These are phyloP conservation scores for Leptatherina wallacei DNA, from an alignment of 2,797 vertebrate species.

Conservation along the genomic window DNA sequence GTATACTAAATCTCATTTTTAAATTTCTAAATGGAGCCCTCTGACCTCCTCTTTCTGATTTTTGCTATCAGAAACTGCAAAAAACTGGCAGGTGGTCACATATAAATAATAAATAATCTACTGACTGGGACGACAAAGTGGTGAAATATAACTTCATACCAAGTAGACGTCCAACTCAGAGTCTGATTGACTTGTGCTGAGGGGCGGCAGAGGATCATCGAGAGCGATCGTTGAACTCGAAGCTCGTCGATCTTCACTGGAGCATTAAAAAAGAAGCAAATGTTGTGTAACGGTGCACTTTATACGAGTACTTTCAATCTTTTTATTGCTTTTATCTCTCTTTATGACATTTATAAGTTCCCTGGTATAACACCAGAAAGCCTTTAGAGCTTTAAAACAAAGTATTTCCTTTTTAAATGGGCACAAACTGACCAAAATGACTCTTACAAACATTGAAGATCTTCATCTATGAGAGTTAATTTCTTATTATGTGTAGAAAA, in stretches of 20 bases:
- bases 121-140: not conserved
- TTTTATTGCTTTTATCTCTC: not conserved
- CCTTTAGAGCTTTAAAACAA: not conserved
- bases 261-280: not conserved
- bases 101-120: not conserved
- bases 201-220: conserved; percentile 83
- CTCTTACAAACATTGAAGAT: too few relatives aligned
- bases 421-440: not conserved
- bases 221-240: conserved; percentile 90
- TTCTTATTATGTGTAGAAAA: not conserved
- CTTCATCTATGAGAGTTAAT: too few relatives aligned
- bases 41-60: not conserved
- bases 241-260: conserved; percentile 83
- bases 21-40: not conserved
- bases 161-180: conserved; percentile 91
- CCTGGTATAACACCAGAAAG: not conserved
- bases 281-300: not conserved
- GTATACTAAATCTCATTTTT: not conserved
- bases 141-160: conserved; percentile 80
- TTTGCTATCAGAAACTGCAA: not conserved
- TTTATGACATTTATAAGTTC: not conserved
- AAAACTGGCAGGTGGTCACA: not conserved
- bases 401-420: not conserved
- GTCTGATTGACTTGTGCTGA: conserved; percentile 81
- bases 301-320: not conserved